phyloP scores from a whole-genome alignment of 1,140 invertebrate genomes.

The Alviniconcha marisindica region DNA sequence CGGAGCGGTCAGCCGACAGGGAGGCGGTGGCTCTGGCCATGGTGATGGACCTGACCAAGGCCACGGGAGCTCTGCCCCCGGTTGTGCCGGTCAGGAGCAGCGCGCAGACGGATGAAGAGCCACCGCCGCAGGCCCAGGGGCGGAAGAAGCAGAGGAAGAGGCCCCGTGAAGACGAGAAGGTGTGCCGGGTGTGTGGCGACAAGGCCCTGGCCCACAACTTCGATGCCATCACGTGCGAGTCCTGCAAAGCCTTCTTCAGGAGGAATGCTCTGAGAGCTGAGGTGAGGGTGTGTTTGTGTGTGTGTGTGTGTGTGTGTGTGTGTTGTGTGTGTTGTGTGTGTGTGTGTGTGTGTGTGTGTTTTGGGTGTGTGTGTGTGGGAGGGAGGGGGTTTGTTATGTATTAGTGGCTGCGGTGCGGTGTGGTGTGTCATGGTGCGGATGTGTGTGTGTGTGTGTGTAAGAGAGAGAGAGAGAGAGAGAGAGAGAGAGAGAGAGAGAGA shows the following conservation, averaged over 20 bases:
- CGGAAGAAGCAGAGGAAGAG: conserved; percentile 37
- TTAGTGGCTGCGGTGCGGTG: no score
- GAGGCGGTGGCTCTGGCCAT: conserved; percentile 22
- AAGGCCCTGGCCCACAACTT: conserved; percentile 96
- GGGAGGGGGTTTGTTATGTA: no score
- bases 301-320: conserved; percentile 30
- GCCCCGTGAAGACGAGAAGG: conserved; percentile 58
- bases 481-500: no score
- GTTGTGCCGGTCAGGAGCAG: neutral
- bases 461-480: no score
- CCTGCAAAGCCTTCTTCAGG: conserved; percentile 97
- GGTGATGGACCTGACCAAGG: conserved; percentile 33
- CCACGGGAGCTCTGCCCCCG: neutral
- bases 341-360: conserved; percentile 5
- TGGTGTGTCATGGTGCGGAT: no score
- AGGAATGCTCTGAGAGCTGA: conserved; percentile 95
- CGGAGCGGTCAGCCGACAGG: conserved; percentile 30
- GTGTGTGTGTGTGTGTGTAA: no score
- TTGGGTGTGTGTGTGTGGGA: neutral
- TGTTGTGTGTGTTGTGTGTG: conserved; percentile 15
- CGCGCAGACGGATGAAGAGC: neutral
- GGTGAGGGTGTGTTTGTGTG: conserved; percentile 73
- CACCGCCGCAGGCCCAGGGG: no score
- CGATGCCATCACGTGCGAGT: conserved; percentile 96
- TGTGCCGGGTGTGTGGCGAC: conserved; percentile 87